These are phyloP conservation scores for Falco cherrug DNA, from an alignment of 2,797 vertebrate genomes.

Conservation along the genomic window DNA sequence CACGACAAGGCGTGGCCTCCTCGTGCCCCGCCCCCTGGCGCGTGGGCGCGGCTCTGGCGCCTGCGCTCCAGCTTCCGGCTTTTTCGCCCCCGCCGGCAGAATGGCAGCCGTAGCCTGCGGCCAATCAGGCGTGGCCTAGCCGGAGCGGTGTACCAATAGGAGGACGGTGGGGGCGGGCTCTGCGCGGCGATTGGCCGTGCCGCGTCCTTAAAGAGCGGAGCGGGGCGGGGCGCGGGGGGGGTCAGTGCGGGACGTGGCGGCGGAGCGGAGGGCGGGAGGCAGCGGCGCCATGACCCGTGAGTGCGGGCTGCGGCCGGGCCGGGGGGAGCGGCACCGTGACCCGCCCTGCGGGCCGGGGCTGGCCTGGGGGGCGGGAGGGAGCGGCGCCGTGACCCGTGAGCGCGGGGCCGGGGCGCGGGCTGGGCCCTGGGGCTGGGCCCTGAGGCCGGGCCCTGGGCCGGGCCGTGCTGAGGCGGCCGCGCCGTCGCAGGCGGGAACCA, in stretches of 20 bases:
- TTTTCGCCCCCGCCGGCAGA: background rate
- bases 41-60: background rate
- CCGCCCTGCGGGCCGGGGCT: background rate
- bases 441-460: background rate
- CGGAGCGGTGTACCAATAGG: background rate
- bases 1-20: accelerated
- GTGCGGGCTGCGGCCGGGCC: background rate
- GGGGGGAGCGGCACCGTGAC: background rate
- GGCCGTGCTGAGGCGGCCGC: background rate
- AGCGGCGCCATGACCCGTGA: conserved; percentile 47
- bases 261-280: background rate
- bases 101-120: background rate
- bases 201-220: background rate
- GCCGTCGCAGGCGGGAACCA: conserved; percentile 89
- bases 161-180: background rate
- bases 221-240: background rate
- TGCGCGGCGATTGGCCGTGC: background rate
- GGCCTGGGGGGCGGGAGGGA: background rate
- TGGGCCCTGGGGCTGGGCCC: background rate
- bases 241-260: conserved; percentile 18
- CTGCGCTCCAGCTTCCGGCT: background rate
- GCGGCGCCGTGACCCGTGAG: background rate
- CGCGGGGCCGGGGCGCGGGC: background rate
- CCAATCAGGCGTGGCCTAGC: conserved; percentile 9
- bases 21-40: accelerated